Evolutionary conservation across 2,888 invertebrate genomes (phyloP), one percentile per base, ranked within the genome.

Genomic region (Macrosiphum euphorbiae): DNA sequence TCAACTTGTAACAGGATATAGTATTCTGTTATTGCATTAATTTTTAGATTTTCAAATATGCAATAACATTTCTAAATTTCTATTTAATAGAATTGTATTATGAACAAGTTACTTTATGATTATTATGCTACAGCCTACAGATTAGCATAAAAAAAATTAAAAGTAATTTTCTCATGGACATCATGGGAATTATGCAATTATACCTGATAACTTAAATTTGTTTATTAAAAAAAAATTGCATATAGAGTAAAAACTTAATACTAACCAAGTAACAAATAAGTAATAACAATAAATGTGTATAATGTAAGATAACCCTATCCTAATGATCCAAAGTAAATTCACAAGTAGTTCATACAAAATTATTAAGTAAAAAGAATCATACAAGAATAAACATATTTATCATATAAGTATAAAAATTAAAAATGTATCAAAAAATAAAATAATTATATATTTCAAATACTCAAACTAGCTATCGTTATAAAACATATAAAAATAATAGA

Each of bases 401-500:
- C 26, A 8, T 61, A 8, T 13, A 88, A 35, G 28, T 67, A 67
- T 67, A 67, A 67, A 67, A 58, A 58, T 35, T 20, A 67, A 90
- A 90, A 44, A 78, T 67, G 0, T 58, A 89, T 58, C 20, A 85
- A 55, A 87, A 87, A 58, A 26, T 87, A 92, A 92, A 61, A 61
- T 26, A 91, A 47, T 44, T 44, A 44, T n/a, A 20, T 88, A 88
- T 55, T 44, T 61, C n/a, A 92, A 92, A 87, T 52, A 87, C 4
- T 67, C 11, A 67, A 67, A 28, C 10, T 35, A 92, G 24, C 13
- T 87, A 44, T 85, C 24, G n/a, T 78, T 52, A 89, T 89, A 93
- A 89, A 93, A 78, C 85, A 89, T 92, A 92, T 55, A 89, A 84
- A 92, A 89, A 58, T 55, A 47, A 50, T 11, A n/a, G 7, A 61